phyloP scores from a whole-genome alignment of 2,797 vertebrate species.

The Sebastolobus alascanus region DNA sequence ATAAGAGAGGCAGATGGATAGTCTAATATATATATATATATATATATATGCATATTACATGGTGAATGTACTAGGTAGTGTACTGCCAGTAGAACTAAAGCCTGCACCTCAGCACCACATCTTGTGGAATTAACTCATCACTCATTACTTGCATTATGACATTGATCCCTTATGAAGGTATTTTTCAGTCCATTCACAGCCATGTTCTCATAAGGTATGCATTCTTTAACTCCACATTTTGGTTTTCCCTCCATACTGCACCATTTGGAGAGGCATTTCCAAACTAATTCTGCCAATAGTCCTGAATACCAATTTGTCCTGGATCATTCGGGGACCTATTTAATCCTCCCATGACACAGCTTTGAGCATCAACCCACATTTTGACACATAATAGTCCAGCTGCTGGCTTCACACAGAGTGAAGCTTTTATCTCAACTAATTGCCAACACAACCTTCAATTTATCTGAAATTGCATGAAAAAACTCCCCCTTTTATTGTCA shows the following conservation, averaged over 20 bases:
- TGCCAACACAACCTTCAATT: conserved; percentile 58
- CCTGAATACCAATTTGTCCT: conserved; percentile 42
- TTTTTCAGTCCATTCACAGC: background rate
- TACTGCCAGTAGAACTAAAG: background rate
- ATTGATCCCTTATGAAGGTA: too few relatives aligned
- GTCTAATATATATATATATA: too few relatives aligned
- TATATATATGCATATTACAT: background rate
- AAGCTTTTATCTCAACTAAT: conserved; percentile 61
- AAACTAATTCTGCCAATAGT: background rate
- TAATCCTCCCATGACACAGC: conserved; percentile 60
- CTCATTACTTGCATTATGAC: background rate
- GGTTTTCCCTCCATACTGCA: background rate
- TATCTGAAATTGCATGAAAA: conserved; percentile 42
- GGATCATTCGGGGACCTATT: conserved; percentile 44
- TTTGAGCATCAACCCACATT: conserved; percentile 48
- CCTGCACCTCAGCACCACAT: background rate
- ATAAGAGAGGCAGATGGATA: too few relatives aligned
- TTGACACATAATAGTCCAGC: conserved; percentile 65
- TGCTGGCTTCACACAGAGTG: conserved; percentile 60
- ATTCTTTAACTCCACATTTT: background rate
- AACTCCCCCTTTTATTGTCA: background rate
- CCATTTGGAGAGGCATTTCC: conserved; percentile 17
- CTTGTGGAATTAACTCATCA: background rate
- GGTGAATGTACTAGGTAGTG: background rate
- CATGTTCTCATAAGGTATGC: background rate